Evolutionary conservation across 2,797 vertebrate species (phyloP).

Genomic region (Gouania willdenowi): DNA sequence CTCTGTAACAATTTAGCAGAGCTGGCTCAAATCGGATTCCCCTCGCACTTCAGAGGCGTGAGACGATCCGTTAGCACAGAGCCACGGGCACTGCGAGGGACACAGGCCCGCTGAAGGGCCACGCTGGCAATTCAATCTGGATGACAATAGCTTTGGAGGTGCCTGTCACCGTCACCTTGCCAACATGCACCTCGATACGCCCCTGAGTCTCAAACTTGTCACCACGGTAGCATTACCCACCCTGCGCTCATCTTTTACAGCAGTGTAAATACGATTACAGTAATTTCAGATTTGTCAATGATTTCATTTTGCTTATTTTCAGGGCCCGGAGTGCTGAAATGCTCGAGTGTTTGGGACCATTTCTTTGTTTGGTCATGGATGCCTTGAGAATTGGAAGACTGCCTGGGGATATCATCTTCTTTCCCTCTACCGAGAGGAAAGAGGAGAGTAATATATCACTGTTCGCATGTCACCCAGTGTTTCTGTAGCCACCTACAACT

Average conservation of each 20-base stretch:
- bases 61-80: slow-evolving; percentile 81
- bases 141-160: slow-evolving; percentile 78
- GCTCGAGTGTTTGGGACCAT: slow-evolving; percentile 36
- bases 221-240: slow-evolving; percentile 30
- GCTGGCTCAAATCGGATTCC: slow-evolving; percentile 76
- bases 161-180: slow-evolving; percentile 77
- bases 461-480: slow-evolving; percentile 25
- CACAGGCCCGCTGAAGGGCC: slow-evolving; percentile 47
- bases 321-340: slow-evolving; percentile 23
- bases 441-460: slow-evolving; percentile 44
- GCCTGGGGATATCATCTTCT: slow-evolving; percentile 42
- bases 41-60: slow-evolving; percentile 78
- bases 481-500: slow-evolving; percentile 24
- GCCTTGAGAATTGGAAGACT: slow-evolving; percentile 40
- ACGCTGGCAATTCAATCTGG: slow-evolving; percentile 77
- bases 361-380: slow-evolving; percentile 50
- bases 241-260: slow-evolving; percentile 23
- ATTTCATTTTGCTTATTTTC: slow-evolving; percentile 49
- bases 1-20: slow-evolving; percentile 80
- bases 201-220: slow-evolving; percentile 66
- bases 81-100: slow-evolving; percentile 57
- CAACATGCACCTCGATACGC: slow-evolving; percentile 63
- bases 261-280: slow-evolving; percentile 36
- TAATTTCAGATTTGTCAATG: slow-evolving; percentile 45
- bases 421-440: slow-evolving; percentile 47